Conservation (phyloP, 1,140 invertebrate species). For the Aradophagus sp. region DNA sequence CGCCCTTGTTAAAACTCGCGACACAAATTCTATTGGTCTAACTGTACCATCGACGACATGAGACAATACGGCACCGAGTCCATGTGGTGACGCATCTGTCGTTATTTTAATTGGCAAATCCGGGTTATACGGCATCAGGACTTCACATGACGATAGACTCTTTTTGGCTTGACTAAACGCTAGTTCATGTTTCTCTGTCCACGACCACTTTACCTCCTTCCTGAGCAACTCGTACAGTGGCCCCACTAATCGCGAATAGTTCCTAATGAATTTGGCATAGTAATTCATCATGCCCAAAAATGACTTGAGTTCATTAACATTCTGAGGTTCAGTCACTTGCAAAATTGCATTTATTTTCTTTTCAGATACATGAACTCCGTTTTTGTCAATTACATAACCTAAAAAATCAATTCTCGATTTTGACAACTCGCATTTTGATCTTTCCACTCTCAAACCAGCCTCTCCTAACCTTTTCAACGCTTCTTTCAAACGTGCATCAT, state of each 20-base stretch:
- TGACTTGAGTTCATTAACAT: constrained; percentile 60
- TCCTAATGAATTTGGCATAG: constrained; percentile 66
- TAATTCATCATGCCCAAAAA: constrained; percentile 70
- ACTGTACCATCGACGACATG: constrained; percentile 43
- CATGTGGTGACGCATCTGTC: constrained; percentile 62
- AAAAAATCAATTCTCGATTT: constrained; percentile 37
- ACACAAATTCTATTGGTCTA: constrained; percentile 66
- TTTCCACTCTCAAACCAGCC: constrained; percentile 17
- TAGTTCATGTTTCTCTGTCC: constrained; percentile 59
- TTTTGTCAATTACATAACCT: constrained; percentile 56
- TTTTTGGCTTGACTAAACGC: constrained; percentile 61
- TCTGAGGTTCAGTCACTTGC: constrained; percentile 60
- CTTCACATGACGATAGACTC: constrained; percentile 44
- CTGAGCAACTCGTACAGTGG: constrained; percentile 66
- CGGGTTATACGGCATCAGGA: constrained; percentile 62
- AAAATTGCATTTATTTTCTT: constrained; percentile 65
- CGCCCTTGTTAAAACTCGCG: constrained; percentile 37
- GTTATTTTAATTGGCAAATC: constrained; percentile 53
- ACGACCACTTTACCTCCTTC: constrained; percentile 57
- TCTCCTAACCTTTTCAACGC: constrained; percentile 39
- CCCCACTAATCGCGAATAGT: constrained; percentile 15
- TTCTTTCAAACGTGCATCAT: constrained; percentile 11
- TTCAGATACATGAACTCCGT: constrained; percentile 50
- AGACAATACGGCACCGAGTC: constrained; percentile 65
- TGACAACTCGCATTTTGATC: constrained; percentile 22